phyloP scores from a whole-genome alignment of 53 echinoderm and acorn worm species.

The Zoroaster sp. region DNA sequence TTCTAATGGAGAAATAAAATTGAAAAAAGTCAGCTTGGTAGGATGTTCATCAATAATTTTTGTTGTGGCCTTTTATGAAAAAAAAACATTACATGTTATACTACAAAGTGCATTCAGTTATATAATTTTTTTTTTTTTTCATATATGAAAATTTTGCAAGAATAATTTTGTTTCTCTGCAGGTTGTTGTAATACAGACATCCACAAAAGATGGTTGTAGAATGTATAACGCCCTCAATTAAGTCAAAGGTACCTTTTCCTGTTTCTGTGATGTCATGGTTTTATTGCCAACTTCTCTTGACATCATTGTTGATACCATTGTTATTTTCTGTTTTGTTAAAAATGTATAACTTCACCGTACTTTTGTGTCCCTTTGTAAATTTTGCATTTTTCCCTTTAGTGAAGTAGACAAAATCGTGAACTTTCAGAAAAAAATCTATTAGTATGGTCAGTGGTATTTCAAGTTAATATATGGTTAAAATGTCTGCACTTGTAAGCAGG shows the following conservation, averaged over 20 bases:
- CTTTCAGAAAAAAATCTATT: not conserved
- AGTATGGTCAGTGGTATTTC: not conserved
- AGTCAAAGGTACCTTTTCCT: constrained; percentile 23
- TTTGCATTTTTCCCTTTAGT: not conserved
- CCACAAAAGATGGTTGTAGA: constrained; percentile 98
- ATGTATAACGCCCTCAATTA: constrained; percentile 88
- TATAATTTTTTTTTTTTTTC: too few species aligned
- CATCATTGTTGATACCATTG: constrained; percentile 15
- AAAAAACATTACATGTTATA: too few species aligned
- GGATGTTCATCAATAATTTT: too few species aligned
- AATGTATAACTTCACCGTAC: not conserved
- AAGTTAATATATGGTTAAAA: not conserved
- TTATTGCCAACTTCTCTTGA: not conserved
- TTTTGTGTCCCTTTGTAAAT: not conserved
- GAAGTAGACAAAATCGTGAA: not conserved
- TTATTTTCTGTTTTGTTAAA: not conserved
- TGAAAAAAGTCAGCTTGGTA: too few species aligned
- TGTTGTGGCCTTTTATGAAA: too few species aligned
- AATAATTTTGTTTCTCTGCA: constrained; percentile 37
- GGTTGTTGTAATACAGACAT: constrained; percentile 99
- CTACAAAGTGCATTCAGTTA: too few species aligned
- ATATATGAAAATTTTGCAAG: too few species aligned
- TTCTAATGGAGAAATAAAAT: too few species aligned
- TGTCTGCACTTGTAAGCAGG: not conserved
- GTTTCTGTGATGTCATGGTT: constrained; percentile 20